Percentiles rank a stretch among this genome's conserved stretches.
Conservation (phyloP, 1,140 invertebrate genomes). For the Asobara japonica region DNA sequence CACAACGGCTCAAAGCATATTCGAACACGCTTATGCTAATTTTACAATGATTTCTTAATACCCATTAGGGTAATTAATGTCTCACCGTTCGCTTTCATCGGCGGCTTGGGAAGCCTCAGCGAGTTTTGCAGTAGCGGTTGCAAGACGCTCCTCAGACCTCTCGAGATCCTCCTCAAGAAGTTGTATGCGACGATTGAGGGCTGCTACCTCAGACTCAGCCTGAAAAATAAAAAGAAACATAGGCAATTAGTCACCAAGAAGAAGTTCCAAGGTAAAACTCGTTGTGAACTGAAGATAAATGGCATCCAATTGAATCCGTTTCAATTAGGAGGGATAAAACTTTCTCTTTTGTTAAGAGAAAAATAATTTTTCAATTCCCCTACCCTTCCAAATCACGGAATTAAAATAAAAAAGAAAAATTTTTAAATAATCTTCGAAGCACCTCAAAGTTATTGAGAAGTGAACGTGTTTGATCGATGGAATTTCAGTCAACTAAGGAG, state of each 20-base stretch:
- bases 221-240: constrained; percentile 65
- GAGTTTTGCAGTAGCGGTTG: constrained; percentile 95
- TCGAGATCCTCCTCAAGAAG: constrained; percentile 98
- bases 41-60: neutral
- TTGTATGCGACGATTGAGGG: constrained; percentile 97
- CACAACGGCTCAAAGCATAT: constrained; percentile 5
- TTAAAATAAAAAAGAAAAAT: neutral
- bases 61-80: constrained; percentile 31
- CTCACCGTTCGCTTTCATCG: constrained; percentile 99
- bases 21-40: neutral
- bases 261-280: neutral
- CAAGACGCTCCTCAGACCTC: constrained; percentile 96
- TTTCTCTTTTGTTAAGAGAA: too few relatives aligned
- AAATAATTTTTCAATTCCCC: too few relatives aligned
- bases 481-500: too few relatives aligned
- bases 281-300: too few relatives aligned
- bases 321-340: too few relatives aligned
- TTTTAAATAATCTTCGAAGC: too few relatives aligned
- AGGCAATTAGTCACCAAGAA: neutral
- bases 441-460: too few relatives aligned
- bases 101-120: constrained; percentile 98
- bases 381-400: too few relatives aligned
- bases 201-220: constrained; percentile 98
- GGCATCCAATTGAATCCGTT: too few relatives aligned
- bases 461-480: too few relatives aligned